These are phyloP conservation scores for Melitaea athalia DNA, from an alignment of 2,888 invertebrate genomes.

Conservation along the genomic window DNA sequence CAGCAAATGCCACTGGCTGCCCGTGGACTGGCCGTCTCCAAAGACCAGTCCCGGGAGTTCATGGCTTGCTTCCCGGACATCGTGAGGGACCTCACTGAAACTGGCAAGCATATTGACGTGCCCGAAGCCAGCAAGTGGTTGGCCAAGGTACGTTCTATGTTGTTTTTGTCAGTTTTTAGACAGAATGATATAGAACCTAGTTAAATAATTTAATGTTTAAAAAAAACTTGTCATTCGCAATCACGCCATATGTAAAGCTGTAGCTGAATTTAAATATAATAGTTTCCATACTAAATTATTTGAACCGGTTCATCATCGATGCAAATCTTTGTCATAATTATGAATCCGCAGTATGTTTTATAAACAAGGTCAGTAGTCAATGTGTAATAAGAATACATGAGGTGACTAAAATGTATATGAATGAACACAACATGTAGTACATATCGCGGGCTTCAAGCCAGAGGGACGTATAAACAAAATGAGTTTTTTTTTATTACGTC, in stretches of 20 bases:
- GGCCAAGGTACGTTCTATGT: slow-evolving; percentile 84
- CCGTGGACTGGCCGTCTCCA: slow-evolving; percentile 85
- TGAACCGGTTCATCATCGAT: slow-evolving; percentile 17
- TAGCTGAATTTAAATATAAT: background rate
- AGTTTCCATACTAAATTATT: background rate
- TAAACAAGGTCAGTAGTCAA: background rate
- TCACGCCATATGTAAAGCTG: background rate
- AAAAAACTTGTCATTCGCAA: background rate
- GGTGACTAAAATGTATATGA: background rate
- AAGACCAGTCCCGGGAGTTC: slow-evolving; percentile 93
- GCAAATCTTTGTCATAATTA: slow-evolving; percentile 10
- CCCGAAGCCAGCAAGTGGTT: slow-evolving; percentile 91
- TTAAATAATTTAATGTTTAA: background rate
- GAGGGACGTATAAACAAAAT: too few species aligned
- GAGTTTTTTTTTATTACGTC: too few species aligned
- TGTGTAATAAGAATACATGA: background rate
- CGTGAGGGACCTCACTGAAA: slow-evolving; percentile 91
- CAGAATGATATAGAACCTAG: slow-evolving; percentile 47
- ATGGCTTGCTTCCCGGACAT: slow-evolving; percentile 94
- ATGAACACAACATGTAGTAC: background rate
- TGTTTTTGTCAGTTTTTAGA: slow-evolving; percentile 54
- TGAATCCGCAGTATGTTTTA: background rate
- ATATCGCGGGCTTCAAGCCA: too few species aligned
- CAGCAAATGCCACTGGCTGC: slow-evolving; percentile 83
- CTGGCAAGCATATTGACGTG: slow-evolving; percentile 88